These are phyloP conservation scores for Andrena hattorfiana DNA, from an alignment of 2,888 invertebrate genomes.

Conservation along the genomic window DNA sequence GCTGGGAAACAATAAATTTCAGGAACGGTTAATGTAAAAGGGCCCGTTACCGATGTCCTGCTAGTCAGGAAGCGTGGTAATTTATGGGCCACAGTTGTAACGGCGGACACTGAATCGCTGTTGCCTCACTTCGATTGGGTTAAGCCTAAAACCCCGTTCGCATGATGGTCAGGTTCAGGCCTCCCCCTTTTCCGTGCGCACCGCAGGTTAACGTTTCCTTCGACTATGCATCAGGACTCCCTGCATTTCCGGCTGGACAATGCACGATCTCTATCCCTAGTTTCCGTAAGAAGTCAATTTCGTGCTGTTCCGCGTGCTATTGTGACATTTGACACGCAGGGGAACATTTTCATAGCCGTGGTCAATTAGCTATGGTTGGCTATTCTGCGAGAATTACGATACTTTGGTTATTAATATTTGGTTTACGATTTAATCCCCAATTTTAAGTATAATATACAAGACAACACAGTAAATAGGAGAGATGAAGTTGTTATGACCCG, in stretches of 20 bases:
- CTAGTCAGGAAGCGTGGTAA: constrained; percentile 67
- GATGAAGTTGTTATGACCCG: too few relatives aligned
- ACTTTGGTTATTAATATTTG: too few relatives aligned
- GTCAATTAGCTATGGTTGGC: not conserved
- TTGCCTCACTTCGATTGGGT: constrained; percentile 77
- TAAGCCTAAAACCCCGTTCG: constrained; percentile 71
- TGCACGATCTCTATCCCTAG: constrained; percentile 50
- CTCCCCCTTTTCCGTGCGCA: constrained; percentile 58
- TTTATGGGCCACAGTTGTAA: constrained; percentile 68
- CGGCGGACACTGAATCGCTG: constrained; percentile 70
- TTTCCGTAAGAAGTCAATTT: constrained; percentile 58
- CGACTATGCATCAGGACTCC: constrained; percentile 67
- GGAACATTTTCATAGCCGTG: not conserved
- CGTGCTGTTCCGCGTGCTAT: constrained; percentile 14
- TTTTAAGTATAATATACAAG: too few relatives aligned
- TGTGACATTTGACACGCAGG: not conserved
- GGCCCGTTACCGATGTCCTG: constrained; percentile 47
- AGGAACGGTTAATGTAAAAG: constrained; percentile 40
- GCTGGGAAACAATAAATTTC: constrained; percentile 72
- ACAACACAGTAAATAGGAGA: too few relatives aligned
- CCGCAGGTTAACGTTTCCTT: constrained; percentile 63
- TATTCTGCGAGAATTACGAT: not conserved
- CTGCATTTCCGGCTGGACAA: constrained; percentile 64
- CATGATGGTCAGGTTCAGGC: constrained; percentile 70
- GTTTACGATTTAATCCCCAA: too few relatives aligned